These are phyloP conservation scores for Chitala chitala DNA, from an alignment of 2,113 vertebrate species.

Conservation along the genomic window DNA sequence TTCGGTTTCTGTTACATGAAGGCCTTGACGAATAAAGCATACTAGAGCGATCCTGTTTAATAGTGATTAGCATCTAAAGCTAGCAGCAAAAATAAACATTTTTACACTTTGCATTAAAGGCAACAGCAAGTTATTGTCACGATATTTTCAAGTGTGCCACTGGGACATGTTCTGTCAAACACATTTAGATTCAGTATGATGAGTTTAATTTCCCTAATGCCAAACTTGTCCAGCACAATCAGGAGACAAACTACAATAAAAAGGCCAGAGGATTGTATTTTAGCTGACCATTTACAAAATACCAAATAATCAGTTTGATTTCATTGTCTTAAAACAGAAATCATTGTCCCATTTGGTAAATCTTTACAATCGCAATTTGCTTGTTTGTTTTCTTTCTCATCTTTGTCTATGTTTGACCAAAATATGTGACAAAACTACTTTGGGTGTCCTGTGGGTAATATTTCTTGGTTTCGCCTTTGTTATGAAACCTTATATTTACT, in stretches of 20 bases:
- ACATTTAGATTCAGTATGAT: not conserved
- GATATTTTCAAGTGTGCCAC: not conserved
- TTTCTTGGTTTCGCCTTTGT: too few relatives aligned
- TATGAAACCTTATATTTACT: too few relatives aligned
- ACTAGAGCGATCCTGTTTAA: conserved; percentile 21
- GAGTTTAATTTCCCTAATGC: conserved; percentile 9
- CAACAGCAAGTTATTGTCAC: conserved; percentile 12
- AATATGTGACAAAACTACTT: too few relatives aligned
- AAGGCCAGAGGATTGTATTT: not conserved
- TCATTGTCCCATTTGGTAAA: not conserved
- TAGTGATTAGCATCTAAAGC: conserved; percentile 30
- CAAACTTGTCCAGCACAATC: not conserved
- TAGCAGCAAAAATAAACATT: conserved; percentile 22
- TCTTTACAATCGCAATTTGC: too few relatives aligned
- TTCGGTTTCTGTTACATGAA: conserved; percentile 39
- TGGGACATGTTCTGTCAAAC: not conserved
- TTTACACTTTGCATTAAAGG: conserved; percentile 9
- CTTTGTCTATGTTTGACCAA: too few relatives aligned
- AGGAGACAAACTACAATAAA: not conserved
- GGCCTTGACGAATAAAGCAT: conserved; percentile 35
- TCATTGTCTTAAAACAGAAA: not conserved
- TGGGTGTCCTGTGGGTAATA: too few relatives aligned
- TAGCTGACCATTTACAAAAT: not conserved
- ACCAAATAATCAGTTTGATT: not conserved
- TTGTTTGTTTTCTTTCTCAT: too few relatives aligned